A percentile compares a stretch with the other conserved stretches of the same genome.
These are phyloP conservation scores for Netelia fuscicornis DNA, from an alignment of 2,888 invertebrate genomes.

Conservation along the genomic window DNA sequence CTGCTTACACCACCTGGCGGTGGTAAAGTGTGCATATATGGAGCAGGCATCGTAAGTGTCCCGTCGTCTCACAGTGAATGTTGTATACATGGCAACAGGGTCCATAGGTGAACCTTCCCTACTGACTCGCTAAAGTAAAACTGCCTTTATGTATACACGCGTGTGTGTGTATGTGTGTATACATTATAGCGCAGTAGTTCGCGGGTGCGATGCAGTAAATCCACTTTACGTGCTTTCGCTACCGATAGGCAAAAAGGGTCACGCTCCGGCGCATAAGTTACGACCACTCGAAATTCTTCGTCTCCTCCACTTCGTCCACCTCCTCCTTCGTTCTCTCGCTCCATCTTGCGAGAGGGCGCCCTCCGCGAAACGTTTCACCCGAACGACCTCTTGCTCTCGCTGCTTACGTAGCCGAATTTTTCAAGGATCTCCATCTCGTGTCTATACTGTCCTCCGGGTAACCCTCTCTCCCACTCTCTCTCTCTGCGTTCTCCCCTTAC, in stretches of 20 bases:
- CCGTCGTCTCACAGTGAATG: constrained; percentile 25
- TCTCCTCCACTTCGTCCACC: constrained; percentile 63
- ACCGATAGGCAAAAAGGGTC: constrained; percentile 79
- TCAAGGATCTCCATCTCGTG: constrained; percentile 62
- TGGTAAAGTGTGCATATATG: constrained; percentile 8
- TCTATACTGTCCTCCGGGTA: constrained; percentile 31
- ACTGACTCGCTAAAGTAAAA: constrained; percentile 43
- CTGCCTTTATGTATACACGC: neutral
- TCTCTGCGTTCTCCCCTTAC: constrained; percentile 14
- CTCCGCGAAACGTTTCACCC: constrained; percentile 55
- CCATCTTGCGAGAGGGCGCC: constrained; percentile 7
- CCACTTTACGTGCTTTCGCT: constrained; percentile 77
- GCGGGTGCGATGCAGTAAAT: constrained; percentile 77
- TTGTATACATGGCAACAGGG: constrained; percentile 16
- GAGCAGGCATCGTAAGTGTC: constrained; percentile 13
- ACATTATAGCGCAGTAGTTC: constrained; percentile 42
- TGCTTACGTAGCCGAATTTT: constrained; percentile 70
- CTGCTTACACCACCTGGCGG: neutral
- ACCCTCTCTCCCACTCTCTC: constrained; percentile 14
- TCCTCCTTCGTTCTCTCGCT: constrained; percentile 17
- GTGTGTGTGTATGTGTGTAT: constrained; percentile 7
- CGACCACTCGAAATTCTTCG: constrained; percentile 76
- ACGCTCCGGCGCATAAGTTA: constrained; percentile 76
- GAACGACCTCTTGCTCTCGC: constrained; percentile 54
- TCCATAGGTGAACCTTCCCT: constrained; percentile 27